Evolutionary conservation across 2,888 invertebrate genomes (phyloP).

Genomic region (Adela reaumurella): DNA sequence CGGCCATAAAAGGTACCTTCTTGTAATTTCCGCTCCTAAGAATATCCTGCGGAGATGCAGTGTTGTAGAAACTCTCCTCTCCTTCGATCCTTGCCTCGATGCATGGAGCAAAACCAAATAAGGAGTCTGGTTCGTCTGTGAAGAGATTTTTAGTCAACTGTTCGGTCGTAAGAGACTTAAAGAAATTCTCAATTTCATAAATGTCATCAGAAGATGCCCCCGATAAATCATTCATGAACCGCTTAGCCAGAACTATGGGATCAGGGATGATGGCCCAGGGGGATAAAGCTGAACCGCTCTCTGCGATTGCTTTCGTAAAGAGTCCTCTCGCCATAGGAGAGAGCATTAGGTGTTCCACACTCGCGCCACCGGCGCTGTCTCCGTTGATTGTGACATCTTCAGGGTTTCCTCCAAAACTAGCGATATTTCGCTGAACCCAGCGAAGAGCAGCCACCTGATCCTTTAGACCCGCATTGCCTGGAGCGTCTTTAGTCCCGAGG

Average conservation of each 20-base stretch:
- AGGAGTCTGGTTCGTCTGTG: too few species aligned
- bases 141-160: conserved; percentile 14
- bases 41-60: too few species aligned
- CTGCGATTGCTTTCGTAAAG: conserved; percentile 1
- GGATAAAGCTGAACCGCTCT: conserved; percentile 1
- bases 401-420: too few species aligned
- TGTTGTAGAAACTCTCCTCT: too few species aligned
- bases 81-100: too few species aligned
- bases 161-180: conserved; percentile 13
- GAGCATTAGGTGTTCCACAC: too few species aligned
- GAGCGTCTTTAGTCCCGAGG: neutral
- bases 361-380: conserved; percentile 1
- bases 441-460: conserved; percentile 1
- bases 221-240: neutral
- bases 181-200: conserved; percentile 12
- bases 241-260: neutral
- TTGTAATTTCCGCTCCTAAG: too few species aligned
- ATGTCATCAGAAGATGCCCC: conserved; percentile 7
- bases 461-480: conserved; percentile 4
- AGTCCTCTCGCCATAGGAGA: conserved; percentile 1
- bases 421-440: too few species aligned
- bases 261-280: neutral
- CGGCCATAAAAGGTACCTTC: too few species aligned
- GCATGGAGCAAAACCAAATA: too few species aligned
- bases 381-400: too few species aligned